Evolutionary conservation across 2,797 vertebrate species (phyloP), one percentile per base, ranked within the genome.

Genomic region (Hoplostethus atlanticus): DNA sequence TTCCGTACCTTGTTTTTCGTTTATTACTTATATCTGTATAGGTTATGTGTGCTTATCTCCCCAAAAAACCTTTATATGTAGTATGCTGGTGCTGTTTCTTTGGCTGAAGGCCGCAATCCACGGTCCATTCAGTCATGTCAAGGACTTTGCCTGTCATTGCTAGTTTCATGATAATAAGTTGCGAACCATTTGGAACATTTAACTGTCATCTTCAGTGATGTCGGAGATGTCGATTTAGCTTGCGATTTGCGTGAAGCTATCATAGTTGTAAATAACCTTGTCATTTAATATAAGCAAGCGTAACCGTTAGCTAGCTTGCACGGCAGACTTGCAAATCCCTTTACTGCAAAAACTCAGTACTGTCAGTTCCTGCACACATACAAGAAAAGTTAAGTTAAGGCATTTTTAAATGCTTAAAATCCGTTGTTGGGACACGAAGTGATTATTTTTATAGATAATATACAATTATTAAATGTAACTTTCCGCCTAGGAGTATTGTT

Each of bases 91-190:
- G 15, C 12, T 9, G 2, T 59, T 17, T 40, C 11, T 73, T 1
- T 0, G 44, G 0, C 36, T 8, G 44, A 62, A 90, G 88, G 88
- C 89, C 89, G 68, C 71, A 5, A 0, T 66, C 17, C 71, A 13
- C 62, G 8, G n/a, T 25, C 63, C 82, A 55, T 3, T 2, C 44
- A 90, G 87, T 89, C 87, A 61, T 59, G 86, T 94, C 94, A 94
- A 95, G 93, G 94, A 87, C 94, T 94, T 93, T 87, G 8, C 17
- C 68, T 86, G 90, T 89, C 90, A 90, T 87, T 86, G 86, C 0
- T 31, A 12, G 3, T 65, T 57, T 46, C 40, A 0, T n/a, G 10
- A 6, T 31, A 15, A 2, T 42, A 50, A 46, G 4, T 0, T 11
- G 0, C 0, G 6, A 21, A 38, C 15, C 0, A 2, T 12, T 46